Evolutionary conservation across 1,140 invertebrate genomes (phyloP).

Genomic region (Drosophila neocordata): DNA sequence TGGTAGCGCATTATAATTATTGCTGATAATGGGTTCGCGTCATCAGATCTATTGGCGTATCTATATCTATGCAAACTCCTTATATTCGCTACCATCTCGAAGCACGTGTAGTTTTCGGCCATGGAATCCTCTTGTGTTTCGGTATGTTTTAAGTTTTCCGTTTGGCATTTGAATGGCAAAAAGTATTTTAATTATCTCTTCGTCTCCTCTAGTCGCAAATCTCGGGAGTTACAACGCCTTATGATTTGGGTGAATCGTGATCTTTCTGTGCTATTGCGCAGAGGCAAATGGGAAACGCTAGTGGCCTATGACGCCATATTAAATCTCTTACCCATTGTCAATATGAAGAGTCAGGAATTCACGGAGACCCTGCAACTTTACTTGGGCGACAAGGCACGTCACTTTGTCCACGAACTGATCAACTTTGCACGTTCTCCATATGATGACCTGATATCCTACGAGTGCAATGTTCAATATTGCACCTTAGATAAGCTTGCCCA

Average conservation of each 20-base stretch:
- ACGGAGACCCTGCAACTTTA: slow-evolving; percentile 82
- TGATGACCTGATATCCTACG: slow-evolving; percentile 83
- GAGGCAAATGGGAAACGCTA: slow-evolving; percentile 12
- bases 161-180: not conserved
- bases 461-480: slow-evolving; percentile 46
- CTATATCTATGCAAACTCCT: slow-evolving; percentile 45
- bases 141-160: slow-evolving; percentile 9
- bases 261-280: slow-evolving; percentile 37
- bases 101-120: slow-evolving; percentile 23
- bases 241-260: slow-evolving; percentile 58
- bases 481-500: not conserved
- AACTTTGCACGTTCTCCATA: slow-evolving; percentile 93
- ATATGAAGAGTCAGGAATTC: slow-evolving; percentile 33
- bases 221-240: slow-evolving; percentile 40
- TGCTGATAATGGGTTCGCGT: slow-evolving; percentile 39
- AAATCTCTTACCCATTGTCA: slow-evolving; percentile 22
- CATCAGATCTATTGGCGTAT: slow-evolving; percentile 52
- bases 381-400: slow-evolving; percentile 85
- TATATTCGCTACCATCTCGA: slow-evolving; percentile 42
- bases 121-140: slow-evolving; percentile 20
- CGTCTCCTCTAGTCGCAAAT: slow-evolving; percentile 6
- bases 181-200: not conserved
- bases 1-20: not conserved
- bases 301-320: slow-evolving; percentile 28
- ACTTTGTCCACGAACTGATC: slow-evolving; percentile 95